Base-by-base conservation (phyloP, 2,797 vertebrate genomes). In the Lutjanus argentimaculatus region DNA sequence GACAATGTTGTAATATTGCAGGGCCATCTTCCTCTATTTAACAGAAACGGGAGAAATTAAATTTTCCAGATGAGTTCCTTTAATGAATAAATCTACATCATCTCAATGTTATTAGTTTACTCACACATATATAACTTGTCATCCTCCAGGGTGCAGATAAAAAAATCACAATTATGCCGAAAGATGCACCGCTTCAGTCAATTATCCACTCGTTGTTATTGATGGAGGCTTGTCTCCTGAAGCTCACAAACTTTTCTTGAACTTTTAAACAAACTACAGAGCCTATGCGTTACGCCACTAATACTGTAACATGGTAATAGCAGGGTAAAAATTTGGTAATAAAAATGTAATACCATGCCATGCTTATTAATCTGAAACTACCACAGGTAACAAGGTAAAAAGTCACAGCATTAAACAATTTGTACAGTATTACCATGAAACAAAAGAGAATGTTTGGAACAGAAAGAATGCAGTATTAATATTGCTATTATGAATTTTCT, bases 191-290 rank as follows among this genome's bases (percentile, higher is more conserved):
- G 1, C 64, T 62, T 63, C 53, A 72, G 7, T 72, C 80, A 21
- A 19, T 55, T 56, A 67, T 49, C 63, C 21, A 52, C 2, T 85
- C 36, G 12, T 40, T 67, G 42, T 40, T 79, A 56, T 64, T 70
- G 65, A 58, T 12, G 56, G 15, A 48, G 21, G 13, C 15, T 78
- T 14, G 48, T 71, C 48, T 72, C 30, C 51, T 49, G 43, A 51
- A 61, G 61, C 10, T 74, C 25, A 25, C 67, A 70, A 46, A 46
- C 49, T 73, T 67, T 36, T 36, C 30, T 36, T 10, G 15, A 72
- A 62, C 56, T 67, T 72, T 63, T 51, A 25, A 61, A 78, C 30
- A 80, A 71, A 36, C 4, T 36, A 36, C 30, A 67, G 65, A 51
- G 19, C 8, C 30, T 6, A n/a, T n/a, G n/a, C n/a, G n/a, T n/a